Evolutionary conservation across 2,113 vertebrate genomes (phyloP).

Genomic region (Nicator chloris): DNA sequence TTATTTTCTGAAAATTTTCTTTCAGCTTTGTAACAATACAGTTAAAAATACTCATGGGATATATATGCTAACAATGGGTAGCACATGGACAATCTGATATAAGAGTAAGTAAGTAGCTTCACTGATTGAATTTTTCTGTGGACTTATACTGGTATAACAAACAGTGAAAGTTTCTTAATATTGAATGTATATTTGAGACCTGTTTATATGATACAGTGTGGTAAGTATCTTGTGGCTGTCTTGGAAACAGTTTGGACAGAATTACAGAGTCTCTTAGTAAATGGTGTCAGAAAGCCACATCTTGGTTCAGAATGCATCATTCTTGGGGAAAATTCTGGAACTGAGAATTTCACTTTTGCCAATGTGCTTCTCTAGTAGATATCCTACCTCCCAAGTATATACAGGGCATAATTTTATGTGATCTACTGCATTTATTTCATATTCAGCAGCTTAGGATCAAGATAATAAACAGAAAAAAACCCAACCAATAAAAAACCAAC

Average conservation of each 20-base stretch:
- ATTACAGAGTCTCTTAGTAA: background rate
- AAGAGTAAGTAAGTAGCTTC: background rate
- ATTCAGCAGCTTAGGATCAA: background rate
- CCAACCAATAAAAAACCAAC: background rate
- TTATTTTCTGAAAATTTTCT: background rate
- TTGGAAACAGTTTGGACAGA: background rate
- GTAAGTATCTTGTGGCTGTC: background rate
- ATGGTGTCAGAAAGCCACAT: background rate
- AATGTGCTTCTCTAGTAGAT: background rate
- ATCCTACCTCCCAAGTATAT: background rate
- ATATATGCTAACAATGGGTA: background rate
- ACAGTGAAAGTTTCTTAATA: background rate
- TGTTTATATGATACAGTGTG: background rate
- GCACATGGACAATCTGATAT: background rate
- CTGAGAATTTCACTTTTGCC: background rate
- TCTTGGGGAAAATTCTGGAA: background rate
- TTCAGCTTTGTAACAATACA: background rate
- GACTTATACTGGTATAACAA: background rate
- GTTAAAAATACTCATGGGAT: background rate
- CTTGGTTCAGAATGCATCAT: background rate
- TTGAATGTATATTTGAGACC: background rate
- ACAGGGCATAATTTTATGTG: background rate
- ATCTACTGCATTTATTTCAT: background rate
- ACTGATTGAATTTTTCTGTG: background rate
- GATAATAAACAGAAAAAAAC: background rate